Evolutionary conservation across 1,140 invertebrate genomes (phyloP), one percentile per base, ranked within the genome.

Genomic region (Drosophila murphyi): DNA sequence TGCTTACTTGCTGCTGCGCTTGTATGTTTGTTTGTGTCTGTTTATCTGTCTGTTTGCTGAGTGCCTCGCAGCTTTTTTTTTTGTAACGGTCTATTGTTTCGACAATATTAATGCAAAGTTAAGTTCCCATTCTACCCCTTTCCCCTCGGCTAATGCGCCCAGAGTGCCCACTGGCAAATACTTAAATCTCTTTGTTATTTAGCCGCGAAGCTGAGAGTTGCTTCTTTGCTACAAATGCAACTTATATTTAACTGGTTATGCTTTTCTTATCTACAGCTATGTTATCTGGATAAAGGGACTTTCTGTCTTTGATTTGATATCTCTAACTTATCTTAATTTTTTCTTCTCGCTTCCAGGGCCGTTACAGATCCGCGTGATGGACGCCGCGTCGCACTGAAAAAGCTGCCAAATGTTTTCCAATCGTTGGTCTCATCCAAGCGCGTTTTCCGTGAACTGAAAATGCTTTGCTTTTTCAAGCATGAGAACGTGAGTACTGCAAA

Each of bases 351-450:
- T 95, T 94, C 10, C 95, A 99, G 98, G 98, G 98, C 98, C 75
- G 98, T 99, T 80, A 99, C 98, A 89, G 99, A 99, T 95, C 99
- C 99, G n/a, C 95, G 99, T 81, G 98, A 99, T 94, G 98, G 98
- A 64, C 96, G 98, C 92, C 95, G 98, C 92, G 98, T 99, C 74
- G 99, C 99, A 55, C 95, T 99, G 65, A 99, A 99, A 94, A 99
- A 99, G 95, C 96, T 99, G 95, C 98, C 99, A 79, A 99, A 99
- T 95, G 98, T 99, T 93, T 99, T 99, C 96, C 99, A 99, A 94
- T 99, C 98, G 93, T 95, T 99, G 86, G 98, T 99, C 81, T 99
- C 98, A 80, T 97, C 97, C 92, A 99, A 99, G 93, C 95, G 99
- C 90, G 99, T 99, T 71, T 99, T 99, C 94, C 95, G 99, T 78